Evolutionary conservation across 2,113 vertebrate genomes (phyloP).

Genomic region (Antechinus stuartii): DNA sequence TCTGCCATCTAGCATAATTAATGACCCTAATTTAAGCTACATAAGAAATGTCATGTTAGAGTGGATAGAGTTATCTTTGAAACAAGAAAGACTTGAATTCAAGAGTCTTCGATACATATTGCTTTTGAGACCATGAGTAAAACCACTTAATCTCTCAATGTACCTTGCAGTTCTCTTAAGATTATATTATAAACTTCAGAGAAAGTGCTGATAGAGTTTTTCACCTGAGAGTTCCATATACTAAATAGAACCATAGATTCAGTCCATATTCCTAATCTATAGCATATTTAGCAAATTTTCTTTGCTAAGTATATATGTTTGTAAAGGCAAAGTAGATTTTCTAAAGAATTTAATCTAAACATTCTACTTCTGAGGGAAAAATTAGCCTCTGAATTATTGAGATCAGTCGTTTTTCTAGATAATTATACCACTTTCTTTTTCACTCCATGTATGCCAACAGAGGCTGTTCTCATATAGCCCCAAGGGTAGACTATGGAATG

Average conservation of each 20-base stretch:
- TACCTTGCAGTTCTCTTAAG: background rate
- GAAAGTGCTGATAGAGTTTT: background rate
- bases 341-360: slow-evolving; percentile 7
- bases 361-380: background rate
- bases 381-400: slow-evolving; percentile 1
- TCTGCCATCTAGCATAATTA: slow-evolving; percentile 36
- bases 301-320: background rate
- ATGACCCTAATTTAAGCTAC: slow-evolving; percentile 6
- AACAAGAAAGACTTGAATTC: background rate
- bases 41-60: background rate
- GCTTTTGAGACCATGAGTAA: background rate
- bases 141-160: background rate
- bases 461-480: background rate
- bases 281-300: slow-evolving; percentile 36
- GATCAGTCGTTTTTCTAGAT: slow-evolving; percentile 13
- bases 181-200: background rate
- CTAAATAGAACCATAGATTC: background rate
- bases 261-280: background rate
- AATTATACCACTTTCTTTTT: background rate
- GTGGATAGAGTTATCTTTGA: background rate
- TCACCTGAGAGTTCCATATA: background rate
- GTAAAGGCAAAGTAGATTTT: background rate
- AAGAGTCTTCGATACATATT: background rate
- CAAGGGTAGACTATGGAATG: background rate
- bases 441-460: background rate